Evolutionary conservation across 2,797 vertebrate species (phyloP).

Genomic region (Muscicapa striata): DNA sequence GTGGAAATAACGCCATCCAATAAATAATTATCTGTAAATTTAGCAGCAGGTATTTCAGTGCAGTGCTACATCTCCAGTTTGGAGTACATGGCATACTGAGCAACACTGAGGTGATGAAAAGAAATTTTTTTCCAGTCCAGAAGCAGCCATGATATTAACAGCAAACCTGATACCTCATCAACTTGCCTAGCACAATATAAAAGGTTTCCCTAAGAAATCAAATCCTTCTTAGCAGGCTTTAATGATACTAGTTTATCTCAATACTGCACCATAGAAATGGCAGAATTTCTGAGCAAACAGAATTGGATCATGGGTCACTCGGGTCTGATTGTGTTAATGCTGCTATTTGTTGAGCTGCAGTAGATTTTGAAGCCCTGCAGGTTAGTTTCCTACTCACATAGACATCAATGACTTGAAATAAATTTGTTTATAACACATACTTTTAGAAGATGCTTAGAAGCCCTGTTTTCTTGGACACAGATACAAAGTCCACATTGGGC

Average conservation of each 20-base stretch:
- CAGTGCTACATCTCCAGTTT: not conserved
- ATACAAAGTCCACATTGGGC: not conserved
- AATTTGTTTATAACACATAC: not conserved
- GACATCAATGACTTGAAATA: not conserved
- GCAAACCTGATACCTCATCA: not conserved
- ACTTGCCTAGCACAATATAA: not conserved
- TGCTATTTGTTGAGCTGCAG: not conserved
- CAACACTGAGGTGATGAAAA: not conserved
- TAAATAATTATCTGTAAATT: not conserved
- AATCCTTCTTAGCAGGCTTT: not conserved
- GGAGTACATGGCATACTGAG: not conserved
- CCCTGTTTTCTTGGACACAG: not conserved
- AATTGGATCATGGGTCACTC: not conserved
- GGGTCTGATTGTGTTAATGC: not conserved
- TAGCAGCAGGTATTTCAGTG: not conserved
- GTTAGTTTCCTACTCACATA: not conserved
- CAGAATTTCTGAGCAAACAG: not conserved
- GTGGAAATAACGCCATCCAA: not conserved
- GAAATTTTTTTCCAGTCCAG: not conserved
- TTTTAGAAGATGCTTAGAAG: not conserved
- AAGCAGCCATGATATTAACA: not conserved
- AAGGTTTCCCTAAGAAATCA: not conserved
- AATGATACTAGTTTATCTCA: not conserved
- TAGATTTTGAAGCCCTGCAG: not conserved
- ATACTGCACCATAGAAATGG: accelerated